Percentiles rank a stretch among this genome's conserved stretches.
Evolutionary conservation across 2,113 vertebrate species (phyloP).

Genomic region (Tragelaphus imberbis): DNA sequence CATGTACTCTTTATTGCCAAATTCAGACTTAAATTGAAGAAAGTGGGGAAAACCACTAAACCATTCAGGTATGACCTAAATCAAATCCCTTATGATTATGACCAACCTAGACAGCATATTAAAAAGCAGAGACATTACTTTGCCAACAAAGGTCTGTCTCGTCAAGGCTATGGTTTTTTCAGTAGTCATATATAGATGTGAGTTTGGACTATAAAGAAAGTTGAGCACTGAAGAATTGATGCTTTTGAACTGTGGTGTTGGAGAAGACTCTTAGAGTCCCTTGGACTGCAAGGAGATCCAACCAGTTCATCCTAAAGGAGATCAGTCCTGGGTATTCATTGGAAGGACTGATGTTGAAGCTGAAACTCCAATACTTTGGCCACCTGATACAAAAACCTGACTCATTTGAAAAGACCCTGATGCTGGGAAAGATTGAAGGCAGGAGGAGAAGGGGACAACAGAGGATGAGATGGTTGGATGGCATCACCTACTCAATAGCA

Average conservation of each 20-base stretch:
- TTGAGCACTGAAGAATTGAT: fast-evolving
- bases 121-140: background rate
- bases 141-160: background rate
- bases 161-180: background rate
- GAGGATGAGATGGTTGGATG: background rate
- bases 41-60: too few relatives aligned
- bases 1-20: too few relatives aligned
- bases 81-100: too few relatives aligned
- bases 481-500: background rate
- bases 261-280: background rate
- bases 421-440: background rate
- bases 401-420: background rate
- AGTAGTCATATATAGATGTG: background rate
- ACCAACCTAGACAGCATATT: background rate
- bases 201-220: background rate
- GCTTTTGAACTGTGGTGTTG: background rate
- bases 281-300: background rate
- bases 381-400: background rate
- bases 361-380: background rate
- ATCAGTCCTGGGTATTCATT: background rate
- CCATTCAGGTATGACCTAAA: too few relatives aligned
- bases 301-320: background rate
- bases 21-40: too few relatives aligned
- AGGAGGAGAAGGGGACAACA: background rate
- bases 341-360: background rate